Conservation (phyloP, 2,113 vertebrate species). For the Puma concolor region DNA sequence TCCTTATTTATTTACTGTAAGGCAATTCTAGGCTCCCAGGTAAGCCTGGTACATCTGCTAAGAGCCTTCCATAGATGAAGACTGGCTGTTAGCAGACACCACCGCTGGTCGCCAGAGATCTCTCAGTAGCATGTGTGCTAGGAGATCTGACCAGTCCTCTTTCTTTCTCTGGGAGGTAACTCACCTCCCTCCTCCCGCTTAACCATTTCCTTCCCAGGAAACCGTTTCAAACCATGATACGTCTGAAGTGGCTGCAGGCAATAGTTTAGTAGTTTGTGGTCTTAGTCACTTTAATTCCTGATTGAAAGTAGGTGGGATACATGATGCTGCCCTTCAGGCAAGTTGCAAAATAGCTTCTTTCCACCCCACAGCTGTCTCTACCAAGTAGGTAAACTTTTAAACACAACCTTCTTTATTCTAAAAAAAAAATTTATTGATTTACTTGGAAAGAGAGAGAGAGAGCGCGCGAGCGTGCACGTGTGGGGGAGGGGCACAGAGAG, state of each 20-base stretch:
- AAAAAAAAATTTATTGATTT: too few species aligned
- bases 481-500: too few species aligned
- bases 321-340: not conserved
- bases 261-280: not conserved
- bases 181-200: too few species aligned
- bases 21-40: not conserved
- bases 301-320: not conserved
- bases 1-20: not conserved
- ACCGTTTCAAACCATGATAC: not conserved
- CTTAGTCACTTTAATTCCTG: not conserved
- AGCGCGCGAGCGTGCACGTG: rapidly evolving
- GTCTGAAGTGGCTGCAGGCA: not conserved
- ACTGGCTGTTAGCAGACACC: not conserved
- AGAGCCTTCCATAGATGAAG: not conserved
- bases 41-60: not conserved
- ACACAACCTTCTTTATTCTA: too few species aligned
- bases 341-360: not conserved
- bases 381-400: not conserved
- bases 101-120: not conserved
- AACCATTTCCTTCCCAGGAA: not conserved
- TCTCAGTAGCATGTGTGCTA: not conserved
- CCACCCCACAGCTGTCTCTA: not conserved
- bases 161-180: not conserved
- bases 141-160: not conserved
- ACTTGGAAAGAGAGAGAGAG: too few species aligned